These are phyloP conservation scores for Drosophila helvetica DNA, from an alignment of 2,888 invertebrate genomes.

Conservation along the genomic window DNA sequence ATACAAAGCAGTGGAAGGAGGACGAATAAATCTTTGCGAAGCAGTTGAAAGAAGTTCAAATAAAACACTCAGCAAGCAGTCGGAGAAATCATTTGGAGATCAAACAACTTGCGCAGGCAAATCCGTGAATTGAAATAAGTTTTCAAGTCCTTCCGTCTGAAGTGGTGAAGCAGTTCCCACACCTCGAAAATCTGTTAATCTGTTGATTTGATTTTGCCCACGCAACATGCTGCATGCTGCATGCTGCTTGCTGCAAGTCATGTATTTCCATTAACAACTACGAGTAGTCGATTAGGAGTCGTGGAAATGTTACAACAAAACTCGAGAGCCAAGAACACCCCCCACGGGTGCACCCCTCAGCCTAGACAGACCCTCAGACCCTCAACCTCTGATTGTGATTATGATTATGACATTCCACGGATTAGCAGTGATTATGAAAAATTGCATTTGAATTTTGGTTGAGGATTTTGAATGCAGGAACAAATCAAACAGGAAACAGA, in stretches of 20 bases:
- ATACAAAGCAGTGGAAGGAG: neutral
- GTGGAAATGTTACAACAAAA: neutral
- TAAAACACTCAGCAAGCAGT: neutral
- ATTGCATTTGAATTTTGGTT: slow-evolving; percentile 39
- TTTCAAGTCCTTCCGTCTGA: slow-evolving; percentile 6
- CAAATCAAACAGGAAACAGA: slow-evolving; percentile 20
- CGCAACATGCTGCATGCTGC: neutral
- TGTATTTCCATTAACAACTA: slow-evolving; percentile 35
- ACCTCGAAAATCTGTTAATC: slow-evolving; percentile 4
- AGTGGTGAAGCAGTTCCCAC: no score
- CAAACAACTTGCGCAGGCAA: slow-evolving; percentile 15
- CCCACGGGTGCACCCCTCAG: neutral
- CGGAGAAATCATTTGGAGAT: slow-evolving; percentile 11
- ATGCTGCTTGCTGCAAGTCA: neutral
- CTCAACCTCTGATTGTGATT: slow-evolving; percentile 4
- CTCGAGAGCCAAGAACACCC: no score
- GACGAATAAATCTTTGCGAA: neutral
- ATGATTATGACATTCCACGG: slow-evolving; percentile 30
- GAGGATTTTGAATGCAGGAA: neutral
- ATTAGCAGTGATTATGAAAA: slow-evolving; percentile 54
- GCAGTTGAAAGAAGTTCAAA: neutral
- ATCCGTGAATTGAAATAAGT: neutral
- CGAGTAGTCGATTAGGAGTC: neutral
- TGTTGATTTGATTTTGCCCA: slow-evolving; percentile 7
- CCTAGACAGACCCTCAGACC: neutral